A percentile compares a stretch with the other conserved stretches of the same genome.
Conservation (phyloP, 1,140 invertebrate species). For the Thaumatotibia leucotreta region DNA sequence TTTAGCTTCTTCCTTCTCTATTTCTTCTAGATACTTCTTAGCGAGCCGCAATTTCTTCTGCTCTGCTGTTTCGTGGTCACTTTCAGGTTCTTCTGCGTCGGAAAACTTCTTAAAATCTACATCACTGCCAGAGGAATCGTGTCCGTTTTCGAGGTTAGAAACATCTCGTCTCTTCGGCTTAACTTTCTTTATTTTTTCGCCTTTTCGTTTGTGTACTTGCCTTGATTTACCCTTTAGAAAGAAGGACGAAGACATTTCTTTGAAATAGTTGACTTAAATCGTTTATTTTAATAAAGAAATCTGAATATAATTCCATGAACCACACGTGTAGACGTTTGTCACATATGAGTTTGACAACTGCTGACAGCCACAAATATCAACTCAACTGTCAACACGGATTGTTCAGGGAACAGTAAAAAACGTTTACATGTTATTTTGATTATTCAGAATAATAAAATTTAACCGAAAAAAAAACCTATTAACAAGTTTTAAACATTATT, state of each 20-base stretch:
- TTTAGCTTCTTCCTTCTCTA: constrained; percentile 88
- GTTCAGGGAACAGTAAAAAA: neutral
- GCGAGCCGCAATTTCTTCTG: constrained; percentile 92
- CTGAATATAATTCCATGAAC: neutral
- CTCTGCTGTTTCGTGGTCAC: constrained; percentile 89
- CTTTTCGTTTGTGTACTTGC: constrained; percentile 76
- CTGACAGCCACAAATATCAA: neutral
- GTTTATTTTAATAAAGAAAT: neutral
- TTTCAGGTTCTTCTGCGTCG: constrained; percentile 79
- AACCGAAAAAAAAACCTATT: no score
- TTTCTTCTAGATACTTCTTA: constrained; percentile 92
- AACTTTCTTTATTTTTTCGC: constrained; percentile 54
- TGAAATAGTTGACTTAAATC: constrained; percentile 52
- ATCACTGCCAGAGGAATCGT: constrained; percentile 71
- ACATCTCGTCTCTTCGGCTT: constrained; percentile 53
- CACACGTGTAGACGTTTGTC: constrained; percentile 1
- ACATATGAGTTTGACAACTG: neutral
- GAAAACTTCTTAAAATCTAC: constrained; percentile 73
- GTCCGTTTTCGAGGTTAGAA: constrained; percentile 77
- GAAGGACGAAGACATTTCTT: constrained; percentile 77
- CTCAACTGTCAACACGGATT: neutral
- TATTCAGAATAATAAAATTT: no score
- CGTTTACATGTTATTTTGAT: neutral
- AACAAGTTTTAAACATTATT: no score
- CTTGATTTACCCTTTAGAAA: constrained; percentile 79